Conservation (phyloP, 2,888 invertebrate species). For the Ormyrus rosae region DNA sequence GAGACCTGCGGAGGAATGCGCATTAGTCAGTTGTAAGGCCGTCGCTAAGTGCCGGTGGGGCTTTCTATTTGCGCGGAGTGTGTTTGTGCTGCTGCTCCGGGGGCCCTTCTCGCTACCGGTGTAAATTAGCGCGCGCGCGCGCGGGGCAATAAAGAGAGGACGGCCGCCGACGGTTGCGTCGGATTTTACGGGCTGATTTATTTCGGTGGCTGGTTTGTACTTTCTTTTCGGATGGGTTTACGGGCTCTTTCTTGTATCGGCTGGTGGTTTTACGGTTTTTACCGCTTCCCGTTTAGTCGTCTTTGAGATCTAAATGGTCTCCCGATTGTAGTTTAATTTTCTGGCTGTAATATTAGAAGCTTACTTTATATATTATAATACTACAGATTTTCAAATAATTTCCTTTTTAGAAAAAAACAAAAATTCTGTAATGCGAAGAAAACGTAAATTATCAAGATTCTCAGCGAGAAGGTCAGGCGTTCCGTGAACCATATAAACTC, state of each 20-base stretch:
- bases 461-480: neutral
- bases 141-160: constrained; percentile 20
- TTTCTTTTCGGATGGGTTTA: neutral
- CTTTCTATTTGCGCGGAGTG: constrained; percentile 49
- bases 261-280: too few relatives aligned
- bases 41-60: neutral
- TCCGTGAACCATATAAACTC: neutral
- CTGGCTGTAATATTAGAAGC: too few relatives aligned
- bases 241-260: too few relatives aligned
- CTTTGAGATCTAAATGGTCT: too few relatives aligned
- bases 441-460: too few relatives aligned
- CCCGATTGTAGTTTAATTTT: too few relatives aligned
- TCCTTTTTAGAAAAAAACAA: too few relatives aligned
- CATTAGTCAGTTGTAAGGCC: constrained; percentile 6
- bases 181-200: constrained; percentile 28
- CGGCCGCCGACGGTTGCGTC: constrained; percentile 17
- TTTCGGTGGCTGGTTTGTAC: neutral
- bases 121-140: constrained; percentile 26
- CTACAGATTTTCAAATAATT: too few relatives aligned
- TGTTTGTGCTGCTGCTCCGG: neutral
- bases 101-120: constrained; percentile 22
- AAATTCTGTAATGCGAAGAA: too few relatives aligned
- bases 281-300: too few relatives aligned
- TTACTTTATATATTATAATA: too few relatives aligned
- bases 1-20: constrained; percentile 22